Evolutionary conservation across 2,888 invertebrate genomes (phyloP).

Genomic region (Pimpla rufipes): DNA sequence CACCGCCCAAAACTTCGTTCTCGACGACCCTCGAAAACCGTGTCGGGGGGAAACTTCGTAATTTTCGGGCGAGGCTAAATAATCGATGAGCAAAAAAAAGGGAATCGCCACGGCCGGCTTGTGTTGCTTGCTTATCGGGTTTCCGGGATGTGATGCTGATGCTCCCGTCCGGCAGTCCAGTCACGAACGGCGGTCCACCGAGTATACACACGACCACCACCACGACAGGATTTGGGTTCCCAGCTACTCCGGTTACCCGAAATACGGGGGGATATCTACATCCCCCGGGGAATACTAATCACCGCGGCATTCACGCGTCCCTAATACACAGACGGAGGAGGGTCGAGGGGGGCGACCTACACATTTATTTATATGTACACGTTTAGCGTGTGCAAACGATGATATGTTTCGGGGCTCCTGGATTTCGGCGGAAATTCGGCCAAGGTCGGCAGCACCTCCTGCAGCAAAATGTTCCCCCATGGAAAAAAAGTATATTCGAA

Average conservation of each 20-base stretch:
- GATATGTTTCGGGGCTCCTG: too few species aligned
- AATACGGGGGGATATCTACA: constrained; percentile 14
- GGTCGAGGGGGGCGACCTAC: neutral
- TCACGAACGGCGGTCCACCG: constrained; percentile 38
- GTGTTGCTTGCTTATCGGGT: constrained; percentile 31
- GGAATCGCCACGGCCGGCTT: neutral
- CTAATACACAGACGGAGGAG: neutral
- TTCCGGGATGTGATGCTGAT: constrained; percentile 36
- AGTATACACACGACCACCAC: constrained; percentile 23
- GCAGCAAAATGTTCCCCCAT: too few species aligned
- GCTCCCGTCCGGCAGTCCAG: constrained; percentile 32
- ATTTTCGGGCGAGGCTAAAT: constrained; percentile 27
- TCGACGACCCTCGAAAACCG: neutral
- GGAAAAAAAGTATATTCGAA: too few species aligned
- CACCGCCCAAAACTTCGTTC: neutral
- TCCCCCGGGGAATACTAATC: constrained; percentile 39
- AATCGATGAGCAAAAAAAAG: constrained; percentile 38
- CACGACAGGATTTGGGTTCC: constrained; percentile 11
- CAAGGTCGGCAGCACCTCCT: too few species aligned
- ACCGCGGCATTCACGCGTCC: constrained; percentile 6
- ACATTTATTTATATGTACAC: neutral
- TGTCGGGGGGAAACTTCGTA: constrained; percentile 3
- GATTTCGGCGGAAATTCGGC: too few species aligned
- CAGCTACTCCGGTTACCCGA: constrained; percentile 26
- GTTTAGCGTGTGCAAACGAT: too few species aligned